Percentiles rank a stretch among this genome's conserved stretches.
Conservation (phyloP, 2,797 vertebrate species). For the Cyprinella venusta region DNA sequence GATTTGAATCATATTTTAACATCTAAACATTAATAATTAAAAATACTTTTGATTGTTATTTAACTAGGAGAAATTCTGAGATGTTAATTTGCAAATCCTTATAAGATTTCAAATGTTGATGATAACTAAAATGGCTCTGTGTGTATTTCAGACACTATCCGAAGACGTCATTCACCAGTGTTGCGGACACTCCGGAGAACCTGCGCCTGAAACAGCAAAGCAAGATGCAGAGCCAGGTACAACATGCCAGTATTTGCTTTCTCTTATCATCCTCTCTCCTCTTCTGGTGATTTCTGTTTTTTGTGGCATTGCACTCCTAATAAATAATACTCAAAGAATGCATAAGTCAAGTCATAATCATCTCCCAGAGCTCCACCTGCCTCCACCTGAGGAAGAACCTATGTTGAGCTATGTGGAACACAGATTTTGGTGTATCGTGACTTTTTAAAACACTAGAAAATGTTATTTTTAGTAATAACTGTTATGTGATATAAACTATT, state of each 20-base stretch:
- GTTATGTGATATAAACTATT: background rate
- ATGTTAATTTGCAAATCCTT: background rate
- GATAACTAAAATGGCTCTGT: conserved; percentile 20
- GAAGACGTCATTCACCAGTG: conserved; percentile 93
- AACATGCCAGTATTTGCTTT: background rate
- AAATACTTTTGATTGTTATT: background rate
- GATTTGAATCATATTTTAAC: background rate
- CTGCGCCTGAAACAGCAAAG: conserved; percentile 96
- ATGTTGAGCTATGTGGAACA: background rate
- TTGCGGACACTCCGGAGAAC: conserved; percentile 97
- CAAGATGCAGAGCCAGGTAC: conserved; percentile 95
- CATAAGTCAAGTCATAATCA: background rate
- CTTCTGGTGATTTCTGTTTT: background rate
- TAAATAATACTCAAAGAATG: background rate
- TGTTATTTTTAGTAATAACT: background rate
- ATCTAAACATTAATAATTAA: background rate
- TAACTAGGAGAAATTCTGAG: background rate
- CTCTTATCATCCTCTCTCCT: background rate
- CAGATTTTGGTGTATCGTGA: background rate
- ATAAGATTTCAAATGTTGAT: background rate
- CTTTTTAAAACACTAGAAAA: background rate
- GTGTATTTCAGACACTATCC: conserved; percentile 92
- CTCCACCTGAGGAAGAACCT: background rate
- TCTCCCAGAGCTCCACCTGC: conserved; percentile 10
- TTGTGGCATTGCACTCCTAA: background rate